phyloP scores from a whole-genome alignment of 2,113 vertebrate species.

The Tenebrosternarchus preto region DNA sequence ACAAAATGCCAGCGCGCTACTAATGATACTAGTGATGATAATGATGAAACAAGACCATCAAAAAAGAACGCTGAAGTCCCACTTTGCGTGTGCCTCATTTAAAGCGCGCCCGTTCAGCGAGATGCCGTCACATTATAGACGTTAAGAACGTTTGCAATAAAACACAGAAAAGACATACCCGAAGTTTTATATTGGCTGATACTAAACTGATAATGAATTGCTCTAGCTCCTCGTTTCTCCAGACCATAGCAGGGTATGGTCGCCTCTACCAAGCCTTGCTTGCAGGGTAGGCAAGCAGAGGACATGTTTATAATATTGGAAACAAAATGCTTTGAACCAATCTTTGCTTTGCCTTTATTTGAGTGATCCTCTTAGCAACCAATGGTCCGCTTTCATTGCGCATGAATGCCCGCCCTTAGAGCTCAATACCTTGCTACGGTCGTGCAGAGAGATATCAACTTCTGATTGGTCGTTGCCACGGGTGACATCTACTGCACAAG shows the following conservation, averaged over 20 bases:
- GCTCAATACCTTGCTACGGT: constrained; percentile 68
- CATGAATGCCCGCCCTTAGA: constrained; percentile 64
- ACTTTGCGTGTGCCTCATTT: constrained; percentile 69
- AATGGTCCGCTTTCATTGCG: constrained; percentile 62
- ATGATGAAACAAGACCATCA: constrained; percentile 66
- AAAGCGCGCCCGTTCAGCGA: constrained; percentile 67
- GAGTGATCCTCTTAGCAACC: constrained; percentile 68
- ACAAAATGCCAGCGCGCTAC: constrained; percentile 75
- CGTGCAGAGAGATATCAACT: constrained; percentile 73
- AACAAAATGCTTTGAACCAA: constrained; percentile 70
- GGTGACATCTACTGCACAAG: constrained; percentile 76
- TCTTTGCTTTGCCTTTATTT: constrained; percentile 52
- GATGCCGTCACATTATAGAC: constrained; percentile 64
- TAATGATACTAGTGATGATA: constrained; percentile 73
- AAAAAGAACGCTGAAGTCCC: constrained; percentile 62
- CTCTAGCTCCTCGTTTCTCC: constrained; percentile 55
- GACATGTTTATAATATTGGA: constrained; percentile 82
- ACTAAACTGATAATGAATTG: constrained; percentile 70
- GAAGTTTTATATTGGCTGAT: constrained; percentile 78
- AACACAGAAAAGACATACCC: constrained; percentile 71
- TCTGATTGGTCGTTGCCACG: constrained; percentile 80
- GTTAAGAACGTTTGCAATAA: constrained; percentile 64
- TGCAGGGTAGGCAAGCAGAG: constrained; percentile 67
- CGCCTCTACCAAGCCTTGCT: constrained; percentile 68
- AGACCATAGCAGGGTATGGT: constrained; percentile 54